These are phyloP conservation scores for Clarias laeviceps DNA, from an alignment of 2,797 vertebrate genomes.

Conservation along the genomic window DNA sequence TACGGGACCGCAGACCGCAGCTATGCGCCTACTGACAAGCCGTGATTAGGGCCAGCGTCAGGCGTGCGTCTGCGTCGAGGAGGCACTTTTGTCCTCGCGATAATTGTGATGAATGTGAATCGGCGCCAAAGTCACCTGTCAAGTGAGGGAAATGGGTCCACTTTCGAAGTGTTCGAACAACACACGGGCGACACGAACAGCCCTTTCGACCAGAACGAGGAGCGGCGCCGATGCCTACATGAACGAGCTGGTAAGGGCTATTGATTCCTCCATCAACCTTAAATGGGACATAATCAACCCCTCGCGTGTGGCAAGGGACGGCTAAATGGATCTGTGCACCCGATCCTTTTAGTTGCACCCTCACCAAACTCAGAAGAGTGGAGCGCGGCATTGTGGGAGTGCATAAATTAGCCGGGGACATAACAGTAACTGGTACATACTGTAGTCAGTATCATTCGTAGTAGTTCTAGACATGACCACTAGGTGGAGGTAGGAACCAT, in stretches of 20 bases:
- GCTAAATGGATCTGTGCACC: constrained; percentile 27
- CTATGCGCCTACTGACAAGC: constrained; percentile 63
- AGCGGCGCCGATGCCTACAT: constrained; percentile 4
- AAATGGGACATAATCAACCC: constrained; percentile 45
- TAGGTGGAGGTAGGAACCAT: constrained; percentile 47
- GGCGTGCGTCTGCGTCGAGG: constrained; percentile 65
- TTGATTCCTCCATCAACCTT: constrained; percentile 51
- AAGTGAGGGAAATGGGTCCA: constrained; percentile 57
- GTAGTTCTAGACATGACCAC: constrained; percentile 25
- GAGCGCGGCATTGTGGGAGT: constrained; percentile 8
- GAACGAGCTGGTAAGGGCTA: constrained; percentile 36
- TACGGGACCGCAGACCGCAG: constrained; percentile 54
- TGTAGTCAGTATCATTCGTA: background rate
- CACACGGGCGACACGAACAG: constrained; percentile 43
- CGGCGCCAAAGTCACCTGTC: constrained; percentile 67
- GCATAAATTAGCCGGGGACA: constrained; percentile 36
- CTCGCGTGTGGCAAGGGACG: constrained; percentile 22
- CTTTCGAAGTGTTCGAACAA: constrained; percentile 49
- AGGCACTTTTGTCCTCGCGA: constrained; percentile 63
- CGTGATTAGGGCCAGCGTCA: constrained; percentile 66
- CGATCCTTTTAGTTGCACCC: constrained; percentile 28
- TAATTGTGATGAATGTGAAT: constrained; percentile 70
- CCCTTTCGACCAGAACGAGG: constrained; percentile 20
- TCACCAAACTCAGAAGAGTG: constrained; percentile 16
- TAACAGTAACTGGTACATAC: background rate